Evolutionary conservation across 2,797 vertebrate genomes (phyloP).

Genomic region (Clarias fuscus): DNA sequence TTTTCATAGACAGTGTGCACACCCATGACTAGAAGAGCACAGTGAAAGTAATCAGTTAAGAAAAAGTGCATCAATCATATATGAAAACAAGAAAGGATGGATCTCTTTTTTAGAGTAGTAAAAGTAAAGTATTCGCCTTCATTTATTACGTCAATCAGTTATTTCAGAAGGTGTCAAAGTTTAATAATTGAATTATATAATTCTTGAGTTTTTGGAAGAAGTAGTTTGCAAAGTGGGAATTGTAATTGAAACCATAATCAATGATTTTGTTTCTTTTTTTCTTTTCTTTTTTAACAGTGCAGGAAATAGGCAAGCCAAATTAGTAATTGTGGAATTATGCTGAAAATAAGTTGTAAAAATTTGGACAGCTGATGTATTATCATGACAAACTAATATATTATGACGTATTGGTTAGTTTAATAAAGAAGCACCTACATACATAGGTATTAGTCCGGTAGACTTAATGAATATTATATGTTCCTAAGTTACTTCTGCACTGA

Average conservation of each 20-base stretch:
- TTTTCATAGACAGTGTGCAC: constrained; percentile 13
- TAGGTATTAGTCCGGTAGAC: background rate
- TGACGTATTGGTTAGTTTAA: background rate
- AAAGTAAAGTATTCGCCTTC: background rate
- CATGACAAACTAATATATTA: background rate
- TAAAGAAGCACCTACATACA: background rate
- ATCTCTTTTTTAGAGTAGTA: background rate
- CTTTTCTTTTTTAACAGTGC: background rate
- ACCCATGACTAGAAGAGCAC: background rate
- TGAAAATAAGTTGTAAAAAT: constrained; percentile 1
- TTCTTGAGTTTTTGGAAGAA: background rate
- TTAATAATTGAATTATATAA: background rate
- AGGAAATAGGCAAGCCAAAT: background rate
- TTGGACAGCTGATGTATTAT: background rate
- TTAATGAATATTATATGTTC: background rate
- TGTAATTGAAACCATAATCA: background rate
- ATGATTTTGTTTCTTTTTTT: background rate
- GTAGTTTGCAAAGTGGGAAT: background rate
- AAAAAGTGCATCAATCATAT: background rate
- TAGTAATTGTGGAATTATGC: background rate
- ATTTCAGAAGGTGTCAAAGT: background rate
- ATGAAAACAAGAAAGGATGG: background rate
- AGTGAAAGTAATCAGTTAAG: constrained; percentile 1
- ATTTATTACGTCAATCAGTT: background rate
- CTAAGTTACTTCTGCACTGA: background rate